Conservation (phyloP, 1,140 invertebrate species). For the Trichogramma pretiosum region DNA sequence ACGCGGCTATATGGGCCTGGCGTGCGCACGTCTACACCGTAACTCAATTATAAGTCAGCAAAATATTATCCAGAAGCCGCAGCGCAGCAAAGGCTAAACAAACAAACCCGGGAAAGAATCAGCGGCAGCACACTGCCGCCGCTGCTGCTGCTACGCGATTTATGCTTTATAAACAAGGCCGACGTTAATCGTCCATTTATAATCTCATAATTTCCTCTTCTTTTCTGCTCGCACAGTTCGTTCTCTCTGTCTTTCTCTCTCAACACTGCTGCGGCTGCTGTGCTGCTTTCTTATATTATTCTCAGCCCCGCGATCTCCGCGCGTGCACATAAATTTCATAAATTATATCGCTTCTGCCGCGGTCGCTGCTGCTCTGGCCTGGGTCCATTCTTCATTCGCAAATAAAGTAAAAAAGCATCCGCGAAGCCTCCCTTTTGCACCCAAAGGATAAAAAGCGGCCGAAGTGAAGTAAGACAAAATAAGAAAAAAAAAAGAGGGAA, state of each 20-base stretch:
- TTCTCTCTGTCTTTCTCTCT: not conserved
- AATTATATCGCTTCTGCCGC: constrained; percentile 20
- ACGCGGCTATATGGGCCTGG: too few species aligned
- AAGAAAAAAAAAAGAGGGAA: not conserved
- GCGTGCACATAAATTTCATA: constrained; percentile 20
- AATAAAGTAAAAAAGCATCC: not conserved
- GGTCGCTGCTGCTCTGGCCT: not conserved
- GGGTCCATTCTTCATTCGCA: not conserved
- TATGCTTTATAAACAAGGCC: constrained; percentile 20
- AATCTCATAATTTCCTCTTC: constrained; percentile 19
- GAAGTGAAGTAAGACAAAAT: not conserved
- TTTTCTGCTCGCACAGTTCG: too few species aligned
- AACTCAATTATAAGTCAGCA: constrained; percentile 12
- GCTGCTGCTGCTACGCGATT: too few species aligned
- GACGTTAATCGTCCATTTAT: constrained; percentile 21
- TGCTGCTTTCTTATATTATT: too few species aligned
- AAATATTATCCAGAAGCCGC: constrained; percentile 12
- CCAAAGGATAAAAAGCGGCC: not conserved
- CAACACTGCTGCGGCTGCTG: not conserved
- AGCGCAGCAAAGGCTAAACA: constrained; percentile 6
- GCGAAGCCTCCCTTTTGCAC: too few species aligned
- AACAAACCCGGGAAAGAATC: not conserved
- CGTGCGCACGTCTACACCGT: not conserved
- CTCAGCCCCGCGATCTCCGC: too few species aligned
- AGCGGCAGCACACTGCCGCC: not conserved